phyloP scores from a whole-genome alignment of 2,888 invertebrate genomes.

The Nasonovia ribisnigri region DNA sequence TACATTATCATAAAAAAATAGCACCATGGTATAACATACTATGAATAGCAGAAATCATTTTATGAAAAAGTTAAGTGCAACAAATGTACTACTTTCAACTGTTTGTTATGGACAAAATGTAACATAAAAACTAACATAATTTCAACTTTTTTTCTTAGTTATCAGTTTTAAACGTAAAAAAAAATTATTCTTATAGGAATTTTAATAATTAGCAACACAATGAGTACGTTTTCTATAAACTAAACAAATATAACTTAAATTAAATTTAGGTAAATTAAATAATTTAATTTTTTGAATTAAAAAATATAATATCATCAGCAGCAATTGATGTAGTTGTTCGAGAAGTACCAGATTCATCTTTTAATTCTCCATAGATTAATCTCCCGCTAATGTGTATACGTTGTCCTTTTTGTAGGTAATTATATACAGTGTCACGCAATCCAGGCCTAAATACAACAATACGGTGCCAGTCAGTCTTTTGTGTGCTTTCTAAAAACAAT shows the following conservation, averaged over 20 bases:
- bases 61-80: not conserved
- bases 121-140: not conserved
- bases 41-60: not conserved
- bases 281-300: constrained; percentile 70
- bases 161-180: not conserved
- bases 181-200: constrained; percentile 5
- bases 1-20: not conserved
- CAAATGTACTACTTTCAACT: not conserved
- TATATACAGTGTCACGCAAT: constrained; percentile 83
- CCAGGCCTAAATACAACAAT: constrained; percentile 88
- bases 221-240: not conserved
- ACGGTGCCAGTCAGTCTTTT: constrained; percentile 93
- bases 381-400: constrained; percentile 86
- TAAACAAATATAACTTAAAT: constrained; percentile 30
- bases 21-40: not conserved
- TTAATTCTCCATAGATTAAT: constrained; percentile 87
- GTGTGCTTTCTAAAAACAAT: constrained; percentile 69
- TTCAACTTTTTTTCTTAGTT: not conserved
- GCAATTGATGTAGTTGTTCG: constrained; percentile 83
- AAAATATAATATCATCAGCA: constrained; percentile 90
- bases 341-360: constrained; percentile 80
- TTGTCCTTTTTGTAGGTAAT: constrained; percentile 87
- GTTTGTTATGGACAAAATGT: not conserved
- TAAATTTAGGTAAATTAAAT: not conserved
- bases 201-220: not conserved